Conservation (phyloP, 1,140 invertebrate species). For the Drosophila burlai region DNA sequence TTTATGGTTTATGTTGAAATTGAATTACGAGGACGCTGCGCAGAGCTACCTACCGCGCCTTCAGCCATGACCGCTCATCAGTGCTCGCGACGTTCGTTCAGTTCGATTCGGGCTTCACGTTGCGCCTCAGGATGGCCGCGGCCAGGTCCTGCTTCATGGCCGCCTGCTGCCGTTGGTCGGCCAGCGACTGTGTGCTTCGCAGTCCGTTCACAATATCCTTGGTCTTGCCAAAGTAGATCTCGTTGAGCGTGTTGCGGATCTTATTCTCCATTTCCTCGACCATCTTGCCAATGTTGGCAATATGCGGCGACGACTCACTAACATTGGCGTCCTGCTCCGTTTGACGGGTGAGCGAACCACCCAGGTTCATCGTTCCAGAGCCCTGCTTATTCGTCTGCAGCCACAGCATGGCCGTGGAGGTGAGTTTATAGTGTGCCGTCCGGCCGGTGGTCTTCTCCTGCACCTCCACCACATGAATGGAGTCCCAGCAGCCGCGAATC, state of each 20-base stretch:
- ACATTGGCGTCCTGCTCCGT: slow-evolving; percentile 95
- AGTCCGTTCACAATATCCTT: slow-evolving; percentile 99
- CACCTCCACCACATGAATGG: slow-evolving; percentile 99
- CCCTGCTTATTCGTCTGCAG: slow-evolving; percentile 98
- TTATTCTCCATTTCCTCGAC: slow-evolving; percentile 99
- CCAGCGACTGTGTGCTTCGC: slow-evolving; percentile 93
- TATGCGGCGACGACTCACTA: slow-evolving; percentile 97
- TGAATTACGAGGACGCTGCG: slow-evolving; percentile 51
- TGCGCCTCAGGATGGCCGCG: slow-evolving; percentile 91
- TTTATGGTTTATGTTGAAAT: slow-evolving; percentile 47
- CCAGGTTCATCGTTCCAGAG: slow-evolving; percentile 99
- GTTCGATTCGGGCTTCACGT: slow-evolving; percentile 84
- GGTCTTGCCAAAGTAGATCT: slow-evolving; percentile 99
- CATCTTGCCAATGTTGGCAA: slow-evolving; percentile 98
- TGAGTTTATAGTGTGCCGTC: slow-evolving; percentile 99
- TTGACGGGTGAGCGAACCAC: slow-evolving; percentile 98
- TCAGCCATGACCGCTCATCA: slow-evolving; percentile 38
- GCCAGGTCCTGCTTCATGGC: slow-evolving; percentile 95
- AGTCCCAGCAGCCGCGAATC: slow-evolving; percentile 99
- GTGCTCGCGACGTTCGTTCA: slow-evolving; percentile 45
- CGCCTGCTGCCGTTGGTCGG: slow-evolving; percentile 93
- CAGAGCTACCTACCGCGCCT: slow-evolving; percentile 33
- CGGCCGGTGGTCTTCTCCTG: slow-evolving; percentile 97
- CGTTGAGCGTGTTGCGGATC: slow-evolving; percentile 98
- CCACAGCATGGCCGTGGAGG: slow-evolving; percentile 99